A percentile compares a stretch with the other conserved stretches of the same genome.
phyloP scores from a whole-genome alignment of 2,797 vertebrate genomes.

The Cyclura pinguis region DNA sequence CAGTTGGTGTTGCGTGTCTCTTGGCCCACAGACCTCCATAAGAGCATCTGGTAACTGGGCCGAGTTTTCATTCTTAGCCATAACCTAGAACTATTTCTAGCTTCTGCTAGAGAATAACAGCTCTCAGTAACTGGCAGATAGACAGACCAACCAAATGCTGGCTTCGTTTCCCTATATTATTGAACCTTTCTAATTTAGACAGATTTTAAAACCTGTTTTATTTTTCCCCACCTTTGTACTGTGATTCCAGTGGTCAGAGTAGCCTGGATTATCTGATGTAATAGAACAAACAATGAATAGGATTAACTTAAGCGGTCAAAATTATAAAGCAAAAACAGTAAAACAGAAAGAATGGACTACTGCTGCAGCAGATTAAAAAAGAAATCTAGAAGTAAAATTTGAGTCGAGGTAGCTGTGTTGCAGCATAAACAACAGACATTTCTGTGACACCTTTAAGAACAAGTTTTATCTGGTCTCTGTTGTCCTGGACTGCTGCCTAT shows the following conservation, averaged over 20 bases:
- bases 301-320: no score
- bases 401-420: background rate
- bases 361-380: background rate
- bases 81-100: background rate
- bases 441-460: no score
- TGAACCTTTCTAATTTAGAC: background rate
- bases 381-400: background rate
- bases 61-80: background rate
- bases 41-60: background rate
- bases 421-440: no score
- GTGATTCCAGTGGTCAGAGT: background rate
- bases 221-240: background rate
- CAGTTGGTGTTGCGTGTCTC: background rate
- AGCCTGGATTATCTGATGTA: background rate
- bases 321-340: background rate
- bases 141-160: background rate
- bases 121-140: background rate
- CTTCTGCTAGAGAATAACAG: background rate
- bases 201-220: background rate
- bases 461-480: no score
- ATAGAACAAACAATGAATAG: background rate
- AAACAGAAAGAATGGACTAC: background rate
- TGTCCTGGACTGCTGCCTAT: no score
- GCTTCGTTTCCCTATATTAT: background rate
- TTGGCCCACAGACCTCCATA: background rate